Evolutionary conservation across 1,140 invertebrate genomes (phyloP).

Genomic region (Lasioglossum albipes): DNA sequence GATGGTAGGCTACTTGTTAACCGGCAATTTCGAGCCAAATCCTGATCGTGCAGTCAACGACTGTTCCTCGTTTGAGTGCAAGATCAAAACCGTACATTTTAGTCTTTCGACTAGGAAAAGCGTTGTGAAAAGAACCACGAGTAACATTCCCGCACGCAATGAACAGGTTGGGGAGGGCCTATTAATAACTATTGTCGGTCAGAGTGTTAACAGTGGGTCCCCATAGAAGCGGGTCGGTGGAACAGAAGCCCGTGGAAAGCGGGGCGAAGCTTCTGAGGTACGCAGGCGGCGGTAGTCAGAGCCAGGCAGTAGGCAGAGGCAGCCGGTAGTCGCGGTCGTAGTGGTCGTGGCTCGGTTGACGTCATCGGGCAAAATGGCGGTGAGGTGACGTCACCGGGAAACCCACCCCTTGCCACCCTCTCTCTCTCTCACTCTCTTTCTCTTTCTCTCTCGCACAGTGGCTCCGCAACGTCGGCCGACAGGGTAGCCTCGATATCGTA

Average conservation of each 20-base stretch:
- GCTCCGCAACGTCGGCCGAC: conserved; percentile 48
- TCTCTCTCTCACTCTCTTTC: neutral
- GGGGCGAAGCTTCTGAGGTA: conserved; percentile 25
- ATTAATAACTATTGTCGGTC: too few relatives aligned
- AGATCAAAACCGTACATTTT: too few relatives aligned
- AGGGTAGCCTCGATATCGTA: conserved; percentile 46
- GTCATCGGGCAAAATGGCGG: conserved; percentile 77
- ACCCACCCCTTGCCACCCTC: neutral
- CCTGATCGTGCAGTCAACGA: too few relatives aligned
- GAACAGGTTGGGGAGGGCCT: too few relatives aligned
- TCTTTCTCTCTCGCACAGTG: conserved; percentile 5
- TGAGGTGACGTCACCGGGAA: conserved; percentile 75
- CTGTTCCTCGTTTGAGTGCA: too few relatives aligned
- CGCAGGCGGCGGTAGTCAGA: conserved; percentile 46
- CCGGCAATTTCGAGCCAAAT: too few relatives aligned
- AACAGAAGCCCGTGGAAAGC: neutral
- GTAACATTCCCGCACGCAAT: too few relatives aligned
- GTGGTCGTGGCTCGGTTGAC: conserved; percentile 66
- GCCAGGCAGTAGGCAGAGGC: neutral
- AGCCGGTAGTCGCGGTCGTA: conserved; percentile 56
- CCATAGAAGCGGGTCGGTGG: too few relatives aligned
- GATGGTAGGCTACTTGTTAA: too few relatives aligned
- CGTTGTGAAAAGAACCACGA: too few relatives aligned
- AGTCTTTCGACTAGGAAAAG: too few relatives aligned
- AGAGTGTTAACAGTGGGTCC: too few relatives aligned